Evolutionary conservation across 92 coral and sea anemone species (phyloP).

Genomic region (Parazoanthus swiftii): DNA sequence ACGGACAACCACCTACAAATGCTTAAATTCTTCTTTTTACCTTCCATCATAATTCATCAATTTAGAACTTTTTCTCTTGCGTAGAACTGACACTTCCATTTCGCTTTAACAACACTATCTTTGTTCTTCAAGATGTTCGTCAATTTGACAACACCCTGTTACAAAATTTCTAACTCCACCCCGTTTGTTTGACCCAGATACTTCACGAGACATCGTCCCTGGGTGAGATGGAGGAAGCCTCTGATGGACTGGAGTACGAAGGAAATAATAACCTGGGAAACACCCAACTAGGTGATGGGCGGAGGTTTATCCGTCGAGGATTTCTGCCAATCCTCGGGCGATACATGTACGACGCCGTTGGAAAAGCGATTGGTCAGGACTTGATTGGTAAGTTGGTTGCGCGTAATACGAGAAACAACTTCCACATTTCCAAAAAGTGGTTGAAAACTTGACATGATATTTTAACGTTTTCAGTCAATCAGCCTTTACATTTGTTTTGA

Average conservation of each 20-base stretch:
- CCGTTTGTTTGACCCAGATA: conserved; percentile 3
- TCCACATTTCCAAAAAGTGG: too few species aligned
- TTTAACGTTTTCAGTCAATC: too few species aligned
- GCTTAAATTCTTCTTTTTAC: too few species aligned
- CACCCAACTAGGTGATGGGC: conserved; percentile 42
- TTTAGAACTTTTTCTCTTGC: background rate
- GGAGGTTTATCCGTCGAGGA: conserved; percentile 61
- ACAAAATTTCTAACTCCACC: background rate
- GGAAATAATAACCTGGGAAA: conserved; percentile 50
- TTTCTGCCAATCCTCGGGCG: conserved; percentile 63
- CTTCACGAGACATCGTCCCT: conserved; percentile 40
- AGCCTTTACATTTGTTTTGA: too few species aligned
- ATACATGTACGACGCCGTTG: conserved; percentile 54
- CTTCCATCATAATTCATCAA: too few species aligned
- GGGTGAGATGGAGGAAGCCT: conserved; percentile 53
- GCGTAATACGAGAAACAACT: too few species aligned
- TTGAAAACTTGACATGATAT: too few species aligned
- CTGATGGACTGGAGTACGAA: conserved; percentile 42
- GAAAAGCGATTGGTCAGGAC: conserved; percentile 33
- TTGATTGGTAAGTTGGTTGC: conserved; percentile 45
- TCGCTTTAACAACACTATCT: background rate
- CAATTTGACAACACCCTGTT: background rate
- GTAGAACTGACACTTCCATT: background rate
- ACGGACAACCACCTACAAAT: background rate
- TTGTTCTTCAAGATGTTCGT: background rate